Base-by-base conservation (phyloP, 2,113 vertebrate genomes). In the Xenopus borealis region DNA sequence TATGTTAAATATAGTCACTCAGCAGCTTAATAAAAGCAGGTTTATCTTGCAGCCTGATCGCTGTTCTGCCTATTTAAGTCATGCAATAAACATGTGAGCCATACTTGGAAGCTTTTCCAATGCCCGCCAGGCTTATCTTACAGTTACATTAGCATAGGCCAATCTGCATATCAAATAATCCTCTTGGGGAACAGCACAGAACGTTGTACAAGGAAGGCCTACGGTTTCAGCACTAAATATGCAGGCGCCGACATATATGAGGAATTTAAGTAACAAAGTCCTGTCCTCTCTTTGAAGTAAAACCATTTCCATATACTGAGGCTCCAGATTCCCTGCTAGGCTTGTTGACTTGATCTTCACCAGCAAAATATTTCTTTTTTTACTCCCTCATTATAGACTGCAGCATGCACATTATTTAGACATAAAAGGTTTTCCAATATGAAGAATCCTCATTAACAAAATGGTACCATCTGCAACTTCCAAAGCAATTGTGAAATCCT, bases 401-500 rank as follows among this genome's bases (percentile, higher is more conserved):
- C 50, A 44, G 71, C 47, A 62, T 52, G 16, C 61, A 73, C 62
- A 45, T 55, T 66, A 66, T 55, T 66, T 18, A 27, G 62, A 66
- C 33, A 58, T 57, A 65, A 65, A 73, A 30, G 18, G 63, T 44
- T 10, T 18, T 20, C 3, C 5, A 50, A 12, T 12, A 20, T 30
- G 20, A 12, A 57, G 53, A 12, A 72, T 65, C 50, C 17, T 55
- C 47, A 46, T 63, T 17, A 30, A 23, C 13, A 63, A 63, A 17
- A 10, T 33, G 14, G 11, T 17, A 17, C 62, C 62, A 65, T 65
- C 46, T 73, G 71, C 40, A 30, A 20, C 50, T 40, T 57, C 55
- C 19, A 58, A 57, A 8, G 62, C 33, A n/a, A n/a, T n/a, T n/a
- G n/a, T n/a, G n/a, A n/a, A n/a, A n/a, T n/a, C n/a, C n/a, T n/a